Base-by-base conservation (phyloP, 2,888 invertebrate species). In the Entomobrya proxima region DNA sequence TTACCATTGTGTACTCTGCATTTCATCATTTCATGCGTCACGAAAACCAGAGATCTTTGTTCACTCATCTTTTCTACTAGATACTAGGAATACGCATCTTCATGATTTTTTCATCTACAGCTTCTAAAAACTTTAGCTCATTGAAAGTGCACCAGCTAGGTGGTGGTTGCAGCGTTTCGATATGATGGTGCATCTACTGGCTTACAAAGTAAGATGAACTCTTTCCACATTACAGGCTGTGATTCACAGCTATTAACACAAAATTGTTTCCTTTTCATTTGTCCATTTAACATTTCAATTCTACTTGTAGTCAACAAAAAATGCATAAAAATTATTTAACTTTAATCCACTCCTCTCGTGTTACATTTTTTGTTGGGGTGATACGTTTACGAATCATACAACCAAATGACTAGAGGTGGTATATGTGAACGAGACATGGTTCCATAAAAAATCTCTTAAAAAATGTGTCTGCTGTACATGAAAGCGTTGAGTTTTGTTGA, bases 281-380 rank as follows among this genome's bases (percentile, higher is more conserved):
- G 32, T 35, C 21, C 37, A 18, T 67, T 67, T 67, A n/a, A 40
- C 24, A 35, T 67, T 67, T 24, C 67, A 15, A n/a, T n/a, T n/a
- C n/a, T n/a, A n/a, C n/a, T 67, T 11, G 3, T 44, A 67, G 13
- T 40, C 40, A 40, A 18, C 67, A 67, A 40, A 67, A 67, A 37
- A 67, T 13, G 9, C 11, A 40, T 37, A 32, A 24, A 58, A 30
- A n/a, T n/a, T 40, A 35, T 67, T 67, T 67, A 37, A 67, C 67
- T 67, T 64, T 40, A 67, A 40, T 67, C 67, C 18, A 40, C 67
- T 67, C 40, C 11, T 67, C 67, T 67, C 37, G 40, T 24, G 67
- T 67, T 67, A 37, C 37, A 40, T 18, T 67, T 67, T 64, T 67
- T 67, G n/a, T 3, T 47, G 15, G 15, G 9, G 18, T 35, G 9